Evolutionary conservation across 2,797 vertebrate genomes (phyloP).

Genomic region (Leontopithecus rosalia): DNA sequence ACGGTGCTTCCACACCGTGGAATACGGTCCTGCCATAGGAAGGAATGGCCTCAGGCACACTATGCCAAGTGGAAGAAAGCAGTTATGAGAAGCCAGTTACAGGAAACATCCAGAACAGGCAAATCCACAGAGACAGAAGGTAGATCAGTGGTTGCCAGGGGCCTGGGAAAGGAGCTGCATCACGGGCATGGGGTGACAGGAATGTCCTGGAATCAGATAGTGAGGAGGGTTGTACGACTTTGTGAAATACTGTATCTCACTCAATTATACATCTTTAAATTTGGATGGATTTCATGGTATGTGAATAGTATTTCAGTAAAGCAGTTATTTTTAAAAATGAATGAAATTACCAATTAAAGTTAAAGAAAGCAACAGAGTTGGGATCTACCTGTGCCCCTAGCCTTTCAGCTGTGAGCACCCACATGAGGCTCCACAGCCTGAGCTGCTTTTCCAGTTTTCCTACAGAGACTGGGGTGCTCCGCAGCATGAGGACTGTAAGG

Average conservation of each 20-base stretch:
- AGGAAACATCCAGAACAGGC: background rate
- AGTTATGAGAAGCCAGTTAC: background rate
- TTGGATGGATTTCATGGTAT: background rate
- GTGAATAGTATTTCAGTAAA: background rate
- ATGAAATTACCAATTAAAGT: background rate
- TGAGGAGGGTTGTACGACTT: background rate
- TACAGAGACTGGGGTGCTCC: background rate
- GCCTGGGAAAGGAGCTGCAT: background rate
- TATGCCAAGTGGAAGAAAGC: background rate
- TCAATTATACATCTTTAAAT: background rate
- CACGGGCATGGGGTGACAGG: background rate
- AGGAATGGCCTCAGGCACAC: background rate
- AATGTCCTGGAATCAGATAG: background rate
- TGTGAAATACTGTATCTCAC: background rate
- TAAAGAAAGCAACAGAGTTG: background rate
- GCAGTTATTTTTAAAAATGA: background rate
- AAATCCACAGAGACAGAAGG: background rate
- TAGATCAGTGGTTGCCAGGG: background rate
- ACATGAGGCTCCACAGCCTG: accelerated
- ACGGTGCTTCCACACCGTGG: background rate
- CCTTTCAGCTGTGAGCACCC: background rate
- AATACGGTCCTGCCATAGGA: background rate
- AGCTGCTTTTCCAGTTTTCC: background rate
- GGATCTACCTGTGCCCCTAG: background rate
- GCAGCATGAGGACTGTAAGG: background rate